A percentile compares a stretch with the other conserved stretches of the same genome.
Evolutionary conservation across 2,888 invertebrate species (phyloP).

Genomic region (Cataglyphis altisquamis): DNA sequence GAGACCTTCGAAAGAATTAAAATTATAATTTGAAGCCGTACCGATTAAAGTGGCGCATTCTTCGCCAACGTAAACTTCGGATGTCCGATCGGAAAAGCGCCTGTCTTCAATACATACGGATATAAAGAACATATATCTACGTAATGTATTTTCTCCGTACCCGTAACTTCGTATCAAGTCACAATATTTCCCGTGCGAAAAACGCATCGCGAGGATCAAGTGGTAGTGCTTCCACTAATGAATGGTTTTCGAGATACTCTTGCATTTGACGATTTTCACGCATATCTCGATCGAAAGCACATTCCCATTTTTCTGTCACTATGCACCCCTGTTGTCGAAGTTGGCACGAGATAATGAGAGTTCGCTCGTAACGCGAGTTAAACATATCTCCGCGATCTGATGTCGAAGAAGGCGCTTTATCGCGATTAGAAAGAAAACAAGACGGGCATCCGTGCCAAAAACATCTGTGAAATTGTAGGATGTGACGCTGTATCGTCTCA

Average conservation of each 20-base stretch:
- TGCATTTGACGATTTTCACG: neutral
- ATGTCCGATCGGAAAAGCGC: no score
- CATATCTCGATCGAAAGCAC: neutral
- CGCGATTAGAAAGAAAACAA: no score
- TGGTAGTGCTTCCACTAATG: neutral
- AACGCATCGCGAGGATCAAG: neutral
- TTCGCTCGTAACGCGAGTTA: neutral
- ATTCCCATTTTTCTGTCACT: neutral
- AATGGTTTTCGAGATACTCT: neutral
- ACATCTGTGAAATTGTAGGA: no score
- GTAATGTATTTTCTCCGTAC: no score
- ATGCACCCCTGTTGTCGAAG: neutral
- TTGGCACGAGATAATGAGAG: neutral
- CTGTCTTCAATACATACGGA: no score
- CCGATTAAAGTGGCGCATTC: neutral
- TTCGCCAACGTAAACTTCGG: no score
- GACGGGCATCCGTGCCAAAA: no score
- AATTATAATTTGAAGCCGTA: neutral
- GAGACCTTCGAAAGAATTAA: neutral
- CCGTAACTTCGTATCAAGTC: no score
- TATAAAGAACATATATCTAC: no score
- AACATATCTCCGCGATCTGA: neutral
- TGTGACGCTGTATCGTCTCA: no score
- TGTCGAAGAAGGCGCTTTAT: no score
- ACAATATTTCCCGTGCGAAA: neutral